Evolutionary conservation across 2,888 invertebrate species (phyloP), one percentile per base, ranked within the genome.

Genomic region (Pilophorus perplexus): DNA sequence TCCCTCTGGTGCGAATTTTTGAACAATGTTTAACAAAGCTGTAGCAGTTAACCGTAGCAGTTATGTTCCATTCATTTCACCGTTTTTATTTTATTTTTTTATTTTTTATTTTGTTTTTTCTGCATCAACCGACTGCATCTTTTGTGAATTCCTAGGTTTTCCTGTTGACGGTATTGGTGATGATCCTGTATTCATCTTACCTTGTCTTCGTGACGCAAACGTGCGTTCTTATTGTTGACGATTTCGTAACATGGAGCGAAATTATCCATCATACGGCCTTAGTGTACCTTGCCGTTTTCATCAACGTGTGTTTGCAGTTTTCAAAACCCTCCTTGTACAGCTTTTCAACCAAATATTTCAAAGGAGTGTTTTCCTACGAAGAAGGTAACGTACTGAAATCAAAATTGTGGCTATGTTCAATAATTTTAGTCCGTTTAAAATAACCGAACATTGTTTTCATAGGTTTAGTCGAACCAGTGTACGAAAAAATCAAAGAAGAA

Each of bases 171-270:
- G n/a, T n/a, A n/a, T n/a, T n/a, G 33, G 8, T 27, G 23, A 20
- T 46, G 8, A 25, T 14, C 2, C 25, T 46, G 2, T 62, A 62
- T 22, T 5, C 18, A 4, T 20, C 28, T 8, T 48, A 46, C 48
- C 44, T 22, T 2, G 12, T 28, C 1, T 3, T 46, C 22, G 27
- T 62, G 12, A 62, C 62, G 5, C 12, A 28, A n/a, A 62, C 38
- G n/a, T 62, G 62, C 46, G 27, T 37, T 16, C 18, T 18, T 18
- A 20, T 20, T 5, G 27, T 23, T 1, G 44, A 46, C 4, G 62
- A 62, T 46, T 62, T 62, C 62, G 62, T 62, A n/a, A 8, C 48
- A 3, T 62, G 62, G 46, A 62, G 62, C 16, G 62, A 62, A 33
- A 3, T 62, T 6, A 48, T 62, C 23, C 62, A 62, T n/a, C 62